Base-by-base conservation (phyloP, 1,140 invertebrate species). In the Xylocopa sonorina region DNA sequence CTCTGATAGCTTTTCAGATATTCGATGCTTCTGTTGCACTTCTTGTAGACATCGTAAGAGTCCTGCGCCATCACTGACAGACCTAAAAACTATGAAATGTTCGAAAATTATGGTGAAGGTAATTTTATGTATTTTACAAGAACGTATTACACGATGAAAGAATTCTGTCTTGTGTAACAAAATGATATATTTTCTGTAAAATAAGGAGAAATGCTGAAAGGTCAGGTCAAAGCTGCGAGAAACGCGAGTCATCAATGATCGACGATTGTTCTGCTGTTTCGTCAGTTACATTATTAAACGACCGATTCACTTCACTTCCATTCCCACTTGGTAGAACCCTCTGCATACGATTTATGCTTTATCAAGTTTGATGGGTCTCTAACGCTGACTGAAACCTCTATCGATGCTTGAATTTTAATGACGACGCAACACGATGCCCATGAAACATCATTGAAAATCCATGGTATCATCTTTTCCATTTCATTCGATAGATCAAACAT, bases 261-360 rank as follows among this genome's bases (percentile, higher is more conserved):
- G 32, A 55, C 68, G 41, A 72, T 64, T 27, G 68, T 73, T 73
- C 77, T 64, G 21, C 16, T 50, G 41, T 72, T 78, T 78, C 43
- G 77, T 63, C 68, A 73, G 68, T 73, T 73, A 63, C 50, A 64
- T 73, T 63, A 78, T 78, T 78, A 78, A 73, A 78, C 64, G 66
- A 78, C 68, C n/a, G 77, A 78, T 78, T 78, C 58, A 71, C 48
- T 78, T 58, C 58, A 60, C 58, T 72, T 63, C 77, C 69, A 78
- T 78, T 73, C 77, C 77, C 77, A 78, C 77, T 78, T 78, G 69
- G 58, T 41, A 73, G 77, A 55, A 78, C 77, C 77, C 77, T 64
- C 69, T 29, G 29, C 77, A 41, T 38, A 27, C 58, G 69, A 78
- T 78, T 78, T 78, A 78, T 72, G 77, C 77, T 64, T 78, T 72